These are phyloP conservation scores for Drosophila borealis DNA, from an alignment of 2,888 invertebrate genomes.

Conservation along the genomic window DNA sequence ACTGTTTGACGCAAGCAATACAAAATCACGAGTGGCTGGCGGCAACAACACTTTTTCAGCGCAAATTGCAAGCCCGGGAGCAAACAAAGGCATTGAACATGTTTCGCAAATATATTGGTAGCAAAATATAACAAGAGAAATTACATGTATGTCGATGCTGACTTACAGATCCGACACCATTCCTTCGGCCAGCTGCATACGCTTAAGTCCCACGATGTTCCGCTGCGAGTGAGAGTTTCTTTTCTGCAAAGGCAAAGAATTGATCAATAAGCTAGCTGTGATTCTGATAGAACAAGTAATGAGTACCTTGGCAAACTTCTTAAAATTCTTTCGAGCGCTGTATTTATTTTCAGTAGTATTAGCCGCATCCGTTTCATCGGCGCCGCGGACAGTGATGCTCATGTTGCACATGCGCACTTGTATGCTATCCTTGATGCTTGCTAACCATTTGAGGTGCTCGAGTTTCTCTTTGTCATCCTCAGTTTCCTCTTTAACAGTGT, in stretches of 20 bases:
- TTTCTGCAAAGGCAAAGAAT: constrained; percentile 48
- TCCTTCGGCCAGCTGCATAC: constrained; percentile 63
- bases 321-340: constrained; percentile 77
- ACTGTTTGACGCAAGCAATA: constrained; percentile 71
- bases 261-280: not conserved
- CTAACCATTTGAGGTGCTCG: constrained; percentile 69
- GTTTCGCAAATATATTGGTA: constrained; percentile 81
- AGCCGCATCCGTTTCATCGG: constrained; percentile 31
- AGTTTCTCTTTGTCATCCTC: constrained; percentile 32
- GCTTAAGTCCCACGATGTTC: constrained; percentile 50
- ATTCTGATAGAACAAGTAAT: not conserved
- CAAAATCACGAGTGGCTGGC: constrained; percentile 80
- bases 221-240: constrained; percentile 69
- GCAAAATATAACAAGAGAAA: constrained; percentile 71
- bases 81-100: constrained; percentile 74
- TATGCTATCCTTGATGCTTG: constrained; percentile 75
- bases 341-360: constrained; percentile 24
- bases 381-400: constrained; percentile 44
- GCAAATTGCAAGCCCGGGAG: constrained; percentile 72
- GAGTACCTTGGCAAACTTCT: constrained; percentile 82
- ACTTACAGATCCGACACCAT: constrained; percentile 35
- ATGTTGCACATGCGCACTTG: constrained; percentile 72
- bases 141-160: not conserved
- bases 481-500: constrained; percentile 43
- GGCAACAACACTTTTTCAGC: constrained; percentile 75